Percentiles rank a stretch among this genome's conserved stretches.
Evolutionary conservation across 2,888 invertebrate species (phyloP).

Genomic region (Spisula solida): DNA sequence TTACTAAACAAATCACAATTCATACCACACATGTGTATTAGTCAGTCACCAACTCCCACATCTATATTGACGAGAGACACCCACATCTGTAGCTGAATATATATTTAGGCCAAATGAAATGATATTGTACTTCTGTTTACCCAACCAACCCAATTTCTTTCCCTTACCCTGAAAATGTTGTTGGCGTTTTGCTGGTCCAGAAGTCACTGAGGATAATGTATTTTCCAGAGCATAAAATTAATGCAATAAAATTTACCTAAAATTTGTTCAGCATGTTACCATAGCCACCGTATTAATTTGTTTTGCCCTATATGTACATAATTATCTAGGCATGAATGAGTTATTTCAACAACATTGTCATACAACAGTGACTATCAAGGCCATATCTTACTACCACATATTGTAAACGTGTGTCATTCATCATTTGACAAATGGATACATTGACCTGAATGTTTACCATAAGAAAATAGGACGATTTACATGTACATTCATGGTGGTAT

Average conservation of each 20-base stretch:
- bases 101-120: neutral
- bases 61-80: neutral
- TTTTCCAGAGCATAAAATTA: no score
- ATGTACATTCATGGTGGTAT: neutral
- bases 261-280: no score
- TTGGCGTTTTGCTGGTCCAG: no score
- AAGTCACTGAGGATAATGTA: no score
- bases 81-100: neutral
- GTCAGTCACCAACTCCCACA: neutral
- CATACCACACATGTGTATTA: no score
- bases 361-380: constrained; percentile 16
- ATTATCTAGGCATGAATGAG: constrained; percentile 8
- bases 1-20: no score
- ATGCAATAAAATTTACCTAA: no score
- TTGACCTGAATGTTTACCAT: neutral
- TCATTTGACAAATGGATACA: neutral
- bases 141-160: no score
- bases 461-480: neutral
- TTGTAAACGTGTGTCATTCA: neutral
- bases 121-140: no score
- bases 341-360: neutral
- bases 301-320: neutral
- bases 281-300: no score
- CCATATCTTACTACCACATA: neutral
- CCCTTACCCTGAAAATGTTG: no score